A percentile compares a stretch with the other conserved stretches of the same genome.
phyloP scores from a whole-genome alignment of 1,140 invertebrate genomes.

The Saccostrea echinata region DNA sequence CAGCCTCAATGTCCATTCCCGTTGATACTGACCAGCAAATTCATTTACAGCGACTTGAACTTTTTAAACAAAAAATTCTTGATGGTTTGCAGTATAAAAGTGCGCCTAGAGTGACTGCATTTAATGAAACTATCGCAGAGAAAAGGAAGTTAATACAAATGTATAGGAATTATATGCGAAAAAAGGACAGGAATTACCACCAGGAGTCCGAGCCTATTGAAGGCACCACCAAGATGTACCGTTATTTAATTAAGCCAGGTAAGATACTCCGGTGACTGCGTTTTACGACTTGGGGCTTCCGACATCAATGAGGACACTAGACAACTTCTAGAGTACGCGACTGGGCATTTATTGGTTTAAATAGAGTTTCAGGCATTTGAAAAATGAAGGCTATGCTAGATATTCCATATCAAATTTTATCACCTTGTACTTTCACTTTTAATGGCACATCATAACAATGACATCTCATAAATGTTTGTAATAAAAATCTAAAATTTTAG shows the following conservation, averaged over 20 bases:
- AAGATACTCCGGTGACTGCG: not conserved
- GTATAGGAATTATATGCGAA: conserved; percentile 49
- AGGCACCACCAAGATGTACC: not conserved
- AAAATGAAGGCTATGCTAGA: conserved; percentile 11
- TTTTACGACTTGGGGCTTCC: not conserved
- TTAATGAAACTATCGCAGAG: conserved; percentile 44
- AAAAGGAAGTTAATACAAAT: conserved; percentile 49
- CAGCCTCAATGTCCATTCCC: not conserved
- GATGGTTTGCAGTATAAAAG: conserved; percentile 41
- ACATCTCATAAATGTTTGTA: conserved; percentile 2
- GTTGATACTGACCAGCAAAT: not conserved
- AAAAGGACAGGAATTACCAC: conserved; percentile 22
- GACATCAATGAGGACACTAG: not conserved
- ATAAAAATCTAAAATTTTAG: conserved; percentile 27
- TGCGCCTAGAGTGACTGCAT: conserved; percentile 31
- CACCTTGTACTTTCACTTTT: conserved; percentile 37
- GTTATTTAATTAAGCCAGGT: not conserved
- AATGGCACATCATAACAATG: conserved; percentile 10
- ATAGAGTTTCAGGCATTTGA: conserved; percentile 17
- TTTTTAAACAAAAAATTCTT: conserved; percentile 50
- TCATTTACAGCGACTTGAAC: conserved; percentile 39
- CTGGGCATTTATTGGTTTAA: not conserved
- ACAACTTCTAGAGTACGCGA: not conserved
- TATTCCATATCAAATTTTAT: conserved; percentile 20
- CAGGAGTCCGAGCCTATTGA: not conserved